Base-by-base conservation (phyloP, 2,797 vertebrate species). In the Arctocebus calabarensis region DNA sequence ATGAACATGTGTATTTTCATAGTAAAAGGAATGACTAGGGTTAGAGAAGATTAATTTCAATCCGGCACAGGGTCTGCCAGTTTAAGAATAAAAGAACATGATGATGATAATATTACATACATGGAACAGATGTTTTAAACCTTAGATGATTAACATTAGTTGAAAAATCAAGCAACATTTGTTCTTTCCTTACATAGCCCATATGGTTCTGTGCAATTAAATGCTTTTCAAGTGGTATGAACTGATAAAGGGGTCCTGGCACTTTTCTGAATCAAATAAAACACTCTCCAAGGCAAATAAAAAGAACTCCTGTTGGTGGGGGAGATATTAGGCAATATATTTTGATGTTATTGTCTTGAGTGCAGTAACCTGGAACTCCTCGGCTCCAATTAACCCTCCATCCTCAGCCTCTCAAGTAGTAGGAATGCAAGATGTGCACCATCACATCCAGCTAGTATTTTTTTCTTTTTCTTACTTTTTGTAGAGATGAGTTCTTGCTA, bases 231-330 rank as follows among this genome's bases (percentile, higher is more conserved):
- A 61, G 68, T 3, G 9, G 4, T 22, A 27, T 40, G 45, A 74
- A 48, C 13, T 62, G 61, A 90, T 1, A 10, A 4, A 68, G 37
- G 27, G 32, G 27, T 77, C 59, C 61, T 84, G 52, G 70, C 17
- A 66, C 23, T 66, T 84, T 34, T 52, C 55, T 34, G 45, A 68
- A 78, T 40, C 20, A 88, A 20, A 62, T 4, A 34, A 2, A 73
- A 64, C 7, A 88, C 45, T 74, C 93, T 93, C 92, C n/a, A 74
- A 92, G 88, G 73, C 5, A 95, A 93, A 55, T 48, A 61, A 83
- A 40, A 61, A 88, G 40, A 88, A 48, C 37, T 40, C 20, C 37
- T 45, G 7, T 17, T 57, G 34, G 34, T 7, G 12, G 62, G n/a
- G 32, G 87, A 79, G 70, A 59, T 23, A 32, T 62, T 3, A 77